Percentiles rank a stretch among this genome's conserved stretches.
Evolutionary conservation across 2,888 invertebrate genomes (phyloP).

Genomic region (Andrena praecox): DNA sequence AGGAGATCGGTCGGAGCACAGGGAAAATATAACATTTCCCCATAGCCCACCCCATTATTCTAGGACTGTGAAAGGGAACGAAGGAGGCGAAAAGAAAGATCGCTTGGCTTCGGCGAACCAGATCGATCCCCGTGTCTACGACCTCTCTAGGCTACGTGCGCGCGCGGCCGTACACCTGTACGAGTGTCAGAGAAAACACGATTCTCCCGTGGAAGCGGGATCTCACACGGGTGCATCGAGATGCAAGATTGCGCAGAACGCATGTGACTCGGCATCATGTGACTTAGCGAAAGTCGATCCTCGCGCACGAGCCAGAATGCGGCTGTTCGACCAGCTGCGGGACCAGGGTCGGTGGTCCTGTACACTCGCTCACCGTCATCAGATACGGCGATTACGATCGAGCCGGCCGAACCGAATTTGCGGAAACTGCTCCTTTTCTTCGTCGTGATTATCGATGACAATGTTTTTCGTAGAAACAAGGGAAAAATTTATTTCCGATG

Average conservation of each 20-base stretch:
- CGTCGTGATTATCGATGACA: background rate
- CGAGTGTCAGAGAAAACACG: slow-evolving; percentile 56
- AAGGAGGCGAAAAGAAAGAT: slow-evolving; percentile 38
- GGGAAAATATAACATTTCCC: slow-evolving; percentile 5
- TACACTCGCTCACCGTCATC: slow-evolving; percentile 40
- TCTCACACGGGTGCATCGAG: slow-evolving; percentile 56
- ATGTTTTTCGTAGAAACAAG: no score
- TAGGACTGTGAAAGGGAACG: slow-evolving; percentile 35
- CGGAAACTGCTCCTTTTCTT: slow-evolving; percentile 21
- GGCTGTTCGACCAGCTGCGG: slow-evolving; percentile 59
- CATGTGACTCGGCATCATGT: slow-evolving; percentile 70
- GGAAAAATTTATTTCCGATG: no score
- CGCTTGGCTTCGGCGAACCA: slow-evolving; percentile 40
- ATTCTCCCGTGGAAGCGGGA: slow-evolving; percentile 51
- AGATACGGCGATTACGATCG: slow-evolving; percentile 35
- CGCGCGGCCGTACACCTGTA: slow-evolving; percentile 24
- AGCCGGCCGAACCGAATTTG: slow-evolving; percentile 45
- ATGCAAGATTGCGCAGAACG: slow-evolving; percentile 74
- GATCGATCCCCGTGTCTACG: slow-evolving; percentile 56
- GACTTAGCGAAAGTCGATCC: slow-evolving; percentile 78
- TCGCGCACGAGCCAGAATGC: slow-evolving; percentile 72
- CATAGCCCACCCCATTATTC: slow-evolving; percentile 24
- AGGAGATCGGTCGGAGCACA: background rate
- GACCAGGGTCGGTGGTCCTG: slow-evolving; percentile 72
- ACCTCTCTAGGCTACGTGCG: slow-evolving; percentile 28